Base-by-base conservation (phyloP, 1,140 invertebrate species). In the Anastatus disparis region DNA sequence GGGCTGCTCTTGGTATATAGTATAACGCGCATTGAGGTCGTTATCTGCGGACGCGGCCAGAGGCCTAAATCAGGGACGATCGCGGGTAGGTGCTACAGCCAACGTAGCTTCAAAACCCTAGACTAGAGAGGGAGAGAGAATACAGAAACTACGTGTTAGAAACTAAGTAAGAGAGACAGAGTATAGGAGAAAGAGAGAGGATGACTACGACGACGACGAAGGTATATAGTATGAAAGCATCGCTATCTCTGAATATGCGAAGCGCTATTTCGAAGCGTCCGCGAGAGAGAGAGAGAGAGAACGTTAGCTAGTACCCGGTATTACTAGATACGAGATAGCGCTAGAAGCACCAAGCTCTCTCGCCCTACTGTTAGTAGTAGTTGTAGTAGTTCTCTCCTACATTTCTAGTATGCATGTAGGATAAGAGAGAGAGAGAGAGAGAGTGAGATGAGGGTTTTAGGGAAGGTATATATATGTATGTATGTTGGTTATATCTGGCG, bases 231-330 rank as follows among this genome's bases (percentile, higher is more conserved):
- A 15, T 35, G 10, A 6, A 35, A 10, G 31, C 10, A 35, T 74
- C 73, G 72, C 77, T 82, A 83, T 83, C 82, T 83, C 81, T 76
- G 82, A 84, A 83, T 84, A 85, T 82, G 83, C 80, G 81, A 80
- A 82, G 78, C 82, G 80, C 83, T 85, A 85, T 85, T 85, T 79
- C 79, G 79, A n/a, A 3, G n/a, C 78, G 78, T 83, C 78, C 80
- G 75, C 76, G 71, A n/a, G 31, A 4, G 31, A 10, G 31, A 35
- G 31, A 4, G 31, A 4, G 31, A 4, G 10, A 6, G 26, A 46
- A 72, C 74, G 74, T 74, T 79, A 2, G 24, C 81, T 80, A 82
- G 80, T 79, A 79, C 78, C 76, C 78, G 77, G 79, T 82, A 83
- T 84, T 84, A 84, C 78, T 78, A 80, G 81, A 82, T 84, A 82